These are phyloP conservation scores for Athetis lepigone DNA, from an alignment of 2,888 invertebrate genomes.

Conservation along the genomic window DNA sequence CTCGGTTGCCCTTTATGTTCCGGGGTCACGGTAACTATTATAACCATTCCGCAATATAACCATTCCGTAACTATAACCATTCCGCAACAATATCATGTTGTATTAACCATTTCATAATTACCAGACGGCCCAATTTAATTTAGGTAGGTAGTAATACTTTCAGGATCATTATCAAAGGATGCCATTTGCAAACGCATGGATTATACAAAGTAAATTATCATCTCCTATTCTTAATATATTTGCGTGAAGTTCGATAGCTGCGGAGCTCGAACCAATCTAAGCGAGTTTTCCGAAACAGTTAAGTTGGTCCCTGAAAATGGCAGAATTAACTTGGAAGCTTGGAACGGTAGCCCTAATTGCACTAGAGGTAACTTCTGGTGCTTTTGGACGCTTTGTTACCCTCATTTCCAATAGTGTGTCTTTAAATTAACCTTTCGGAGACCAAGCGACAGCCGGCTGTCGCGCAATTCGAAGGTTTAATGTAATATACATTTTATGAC, in stretches of 20 bases:
- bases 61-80: no score
- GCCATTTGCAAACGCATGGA: neutral
- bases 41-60: no score
- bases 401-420: no score
- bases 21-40: no score
- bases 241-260: constrained; percentile 10
- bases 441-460: no score
- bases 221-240: constrained; percentile 9
- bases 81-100: neutral
- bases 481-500: no score
- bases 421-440: no score
- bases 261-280: constrained; percentile 1
- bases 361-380: no score
- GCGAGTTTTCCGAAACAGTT: constrained; percentile 10
- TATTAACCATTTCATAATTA: constrained; percentile 7
- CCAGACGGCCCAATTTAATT: constrained; percentile 3
- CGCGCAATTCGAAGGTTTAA: no score
- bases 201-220: neutral
- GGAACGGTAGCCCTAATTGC: neutral
- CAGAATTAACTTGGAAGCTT: neutral
- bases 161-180: neutral
- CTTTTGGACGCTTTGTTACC: no score
- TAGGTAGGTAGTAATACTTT: constrained; percentile 1
- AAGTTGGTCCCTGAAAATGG: constrained; percentile 14
- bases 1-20: no score